Percentiles rank a stretch among this genome's conserved stretches.
Evolutionary conservation across 1,140 invertebrate species (phyloP).

Genomic region (Heterodera carotae): DNA sequence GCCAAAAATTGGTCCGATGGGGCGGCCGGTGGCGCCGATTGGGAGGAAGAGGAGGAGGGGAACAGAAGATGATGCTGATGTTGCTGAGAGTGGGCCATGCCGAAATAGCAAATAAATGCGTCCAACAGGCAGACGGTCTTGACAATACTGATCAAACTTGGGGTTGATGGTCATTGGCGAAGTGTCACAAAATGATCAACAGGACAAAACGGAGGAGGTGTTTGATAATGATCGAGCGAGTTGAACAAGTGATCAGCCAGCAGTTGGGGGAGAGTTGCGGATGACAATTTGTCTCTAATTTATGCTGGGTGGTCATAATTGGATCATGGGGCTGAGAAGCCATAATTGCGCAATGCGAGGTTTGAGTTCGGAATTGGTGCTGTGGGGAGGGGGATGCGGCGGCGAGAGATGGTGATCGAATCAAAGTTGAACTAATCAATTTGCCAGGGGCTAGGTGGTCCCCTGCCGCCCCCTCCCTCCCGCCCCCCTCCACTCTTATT

Average conservation of each 20-base stretch:
- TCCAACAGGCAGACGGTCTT: neutral
- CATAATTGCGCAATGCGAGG: neutral
- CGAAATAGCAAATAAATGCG: neutral
- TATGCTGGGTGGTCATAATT: conserved; percentile 7
- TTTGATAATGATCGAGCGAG: neutral
- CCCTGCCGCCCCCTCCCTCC: neutral
- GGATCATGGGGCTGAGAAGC: conserved; percentile 13
- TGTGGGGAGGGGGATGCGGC: neutral
- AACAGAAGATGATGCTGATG: neutral
- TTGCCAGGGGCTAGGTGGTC: neutral
- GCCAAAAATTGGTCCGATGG: neutral
- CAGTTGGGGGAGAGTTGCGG: neutral
- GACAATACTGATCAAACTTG: neutral
- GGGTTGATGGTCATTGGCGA: neutral
- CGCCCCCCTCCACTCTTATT: neutral
- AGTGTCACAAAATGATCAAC: neutral
- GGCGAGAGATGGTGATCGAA: conserved; percentile 14
- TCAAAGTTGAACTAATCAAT: conserved; percentile 15
- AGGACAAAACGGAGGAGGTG: neutral
- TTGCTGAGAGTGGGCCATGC: conserved; percentile 6
- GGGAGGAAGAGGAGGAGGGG: neutral
- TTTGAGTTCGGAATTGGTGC: neutral
- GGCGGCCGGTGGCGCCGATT: neutral
- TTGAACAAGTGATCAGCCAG: neutral
- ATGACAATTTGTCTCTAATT: neutral